These are phyloP conservation scores for Jacana jacana DNA, from an alignment of 2,113 vertebrate species.

Conservation along the genomic window DNA sequence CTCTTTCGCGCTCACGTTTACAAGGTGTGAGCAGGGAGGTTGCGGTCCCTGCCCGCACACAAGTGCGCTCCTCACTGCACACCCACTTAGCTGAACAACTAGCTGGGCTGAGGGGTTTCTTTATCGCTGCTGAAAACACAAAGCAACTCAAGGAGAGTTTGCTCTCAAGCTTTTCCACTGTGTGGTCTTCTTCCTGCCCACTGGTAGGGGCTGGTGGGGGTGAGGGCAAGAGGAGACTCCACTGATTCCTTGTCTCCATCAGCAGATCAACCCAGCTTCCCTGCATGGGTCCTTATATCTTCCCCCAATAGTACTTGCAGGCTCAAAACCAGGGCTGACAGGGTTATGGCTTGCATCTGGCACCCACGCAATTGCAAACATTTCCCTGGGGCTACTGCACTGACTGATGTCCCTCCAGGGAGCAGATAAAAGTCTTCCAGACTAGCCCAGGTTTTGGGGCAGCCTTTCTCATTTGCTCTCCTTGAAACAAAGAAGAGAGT, in stretches of 20 bases:
- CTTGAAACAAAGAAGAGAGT: neutral
- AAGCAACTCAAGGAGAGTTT: neutral
- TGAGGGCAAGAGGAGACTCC: neutral
- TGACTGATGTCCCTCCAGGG: neutral
- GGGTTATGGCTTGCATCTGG: neutral
- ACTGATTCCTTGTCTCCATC: neutral
- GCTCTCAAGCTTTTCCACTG: neutral
- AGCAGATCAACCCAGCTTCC: neutral
- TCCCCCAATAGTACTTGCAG: neutral
- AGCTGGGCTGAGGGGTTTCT: neutral
- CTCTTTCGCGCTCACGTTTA: neutral
- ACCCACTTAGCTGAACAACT: neutral
- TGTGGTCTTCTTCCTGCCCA: neutral
- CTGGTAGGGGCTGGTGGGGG: neutral
- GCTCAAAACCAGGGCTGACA: neutral
- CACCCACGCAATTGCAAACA: neutral
- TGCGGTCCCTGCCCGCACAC: neutral
- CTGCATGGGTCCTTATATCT: neutral
- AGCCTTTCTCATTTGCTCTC: neutral
- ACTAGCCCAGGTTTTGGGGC: neutral
- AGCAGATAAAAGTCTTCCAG: slow-evolving; percentile 13
- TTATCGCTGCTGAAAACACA: neutral
- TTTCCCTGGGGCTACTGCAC: neutral
- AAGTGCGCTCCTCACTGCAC: neutral
- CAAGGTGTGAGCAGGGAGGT: neutral